Percentiles rank a stretch among this genome's conserved stretches.
Conservation (phyloP, 2,888 invertebrate species). For the Ormyrus thymus region DNA sequence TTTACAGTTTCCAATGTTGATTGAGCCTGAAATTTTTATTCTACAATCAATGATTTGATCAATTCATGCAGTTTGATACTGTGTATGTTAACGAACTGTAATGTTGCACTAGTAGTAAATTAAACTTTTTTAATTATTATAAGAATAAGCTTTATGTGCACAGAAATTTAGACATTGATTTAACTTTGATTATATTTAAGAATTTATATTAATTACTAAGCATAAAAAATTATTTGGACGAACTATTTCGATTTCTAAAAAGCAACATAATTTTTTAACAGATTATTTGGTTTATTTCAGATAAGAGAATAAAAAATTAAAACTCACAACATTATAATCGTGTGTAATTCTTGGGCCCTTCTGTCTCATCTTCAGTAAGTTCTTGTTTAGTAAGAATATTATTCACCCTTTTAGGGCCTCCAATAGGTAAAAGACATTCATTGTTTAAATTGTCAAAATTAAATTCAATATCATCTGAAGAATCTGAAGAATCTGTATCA, state of each 20-base stretch:
- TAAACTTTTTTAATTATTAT: conserved; percentile 3
- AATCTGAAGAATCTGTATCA: conserved; percentile 62
- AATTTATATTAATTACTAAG: conserved; percentile 24
- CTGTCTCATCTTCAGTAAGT: no score
- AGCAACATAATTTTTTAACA: neutral
- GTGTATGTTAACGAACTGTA: neutral
- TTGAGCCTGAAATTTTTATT: conserved; percentile 16
- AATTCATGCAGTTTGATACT: conserved; percentile 10
- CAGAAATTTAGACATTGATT: conserved; percentile 26
- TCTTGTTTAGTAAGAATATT: no score
- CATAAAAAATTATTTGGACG: conserved; percentile 14
- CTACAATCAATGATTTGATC: conserved; percentile 7
- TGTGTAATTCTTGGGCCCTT: no score
- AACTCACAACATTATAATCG: neutral
- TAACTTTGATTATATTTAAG: conserved; percentile 15
- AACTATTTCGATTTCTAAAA: conserved; percentile 22
- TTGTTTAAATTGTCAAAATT: neutral
- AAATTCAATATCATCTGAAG: conserved; percentile 51
- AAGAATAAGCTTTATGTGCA: conserved; percentile 9
- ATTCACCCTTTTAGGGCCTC: no score
- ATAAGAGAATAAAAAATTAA: conserved; percentile 10
- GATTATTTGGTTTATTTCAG: conserved; percentile 8
- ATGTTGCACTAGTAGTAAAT: neutral
- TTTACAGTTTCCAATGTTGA: conserved; percentile 23
- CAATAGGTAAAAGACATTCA: no score